These are phyloP conservation scores for Caenorhabditis afra DNA, from an alignment of 2,888 invertebrate genomes.

Conservation along the genomic window DNA sequence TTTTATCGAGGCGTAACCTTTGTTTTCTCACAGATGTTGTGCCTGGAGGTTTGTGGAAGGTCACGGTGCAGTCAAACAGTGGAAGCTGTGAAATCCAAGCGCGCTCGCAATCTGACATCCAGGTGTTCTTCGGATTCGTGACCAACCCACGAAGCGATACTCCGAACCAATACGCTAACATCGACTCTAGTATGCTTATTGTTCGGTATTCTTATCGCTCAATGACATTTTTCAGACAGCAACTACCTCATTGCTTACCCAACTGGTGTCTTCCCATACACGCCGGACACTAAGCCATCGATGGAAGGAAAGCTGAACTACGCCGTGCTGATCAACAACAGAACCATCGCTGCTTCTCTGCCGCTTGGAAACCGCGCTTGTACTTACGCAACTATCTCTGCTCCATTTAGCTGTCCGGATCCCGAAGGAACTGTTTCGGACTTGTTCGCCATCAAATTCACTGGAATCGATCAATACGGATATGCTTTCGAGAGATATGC, in stretches of 20 bases:
- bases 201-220: neutral
- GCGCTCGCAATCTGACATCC: slow-evolving; percentile 72
- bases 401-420: slow-evolving; percentile 69
- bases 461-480: slow-evolving; percentile 77
- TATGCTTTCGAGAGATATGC: slow-evolving; percentile 72
- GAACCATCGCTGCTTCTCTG: slow-evolving; percentile 59
- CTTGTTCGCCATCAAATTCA: slow-evolving; percentile 65
- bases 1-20: neutral
- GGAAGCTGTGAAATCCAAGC: slow-evolving; percentile 68
- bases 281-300: slow-evolving; percentile 59
- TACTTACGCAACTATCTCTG: slow-evolving; percentile 63
- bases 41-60: slow-evolving; percentile 71
- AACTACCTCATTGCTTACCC: slow-evolving; percentile 70
- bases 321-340: slow-evolving; percentile 64
- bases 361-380: slow-evolving; percentile 59
- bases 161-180: slow-evolving; percentile 65
- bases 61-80: slow-evolving; percentile 61
- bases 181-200: slow-evolving; percentile 62
- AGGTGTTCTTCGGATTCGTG: slow-evolving; percentile 72
- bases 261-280: slow-evolving; percentile 65
- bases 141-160: slow-evolving; percentile 69
- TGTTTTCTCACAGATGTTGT: slow-evolving; percentile 60
- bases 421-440: slow-evolving; percentile 49
- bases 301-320: slow-evolving; percentile 73
- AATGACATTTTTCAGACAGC: slow-evolving; percentile 47